Percentiles rank a stretch among this genome's conserved stretches.
phyloP scores from a whole-genome alignment of 2,797 vertebrate species.

The Peromyscus eremicus region DNA sequence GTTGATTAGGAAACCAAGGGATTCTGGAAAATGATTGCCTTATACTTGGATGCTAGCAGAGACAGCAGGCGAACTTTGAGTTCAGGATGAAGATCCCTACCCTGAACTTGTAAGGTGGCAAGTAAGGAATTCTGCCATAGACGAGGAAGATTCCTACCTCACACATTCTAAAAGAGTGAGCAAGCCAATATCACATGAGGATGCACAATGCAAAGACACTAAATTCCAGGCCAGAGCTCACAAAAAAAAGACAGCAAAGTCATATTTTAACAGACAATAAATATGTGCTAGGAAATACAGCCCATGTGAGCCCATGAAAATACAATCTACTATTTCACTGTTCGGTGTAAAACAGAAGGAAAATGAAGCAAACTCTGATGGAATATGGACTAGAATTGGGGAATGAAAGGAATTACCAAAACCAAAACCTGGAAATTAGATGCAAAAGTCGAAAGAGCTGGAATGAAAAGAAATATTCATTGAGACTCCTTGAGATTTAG shows the following conservation, averaged over 20 bases:
- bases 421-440: neutral
- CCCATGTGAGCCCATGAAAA: neutral
- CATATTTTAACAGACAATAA: no score
- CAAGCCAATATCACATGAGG: neutral
- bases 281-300: neutral
- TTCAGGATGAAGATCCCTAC: neutral
- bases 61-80: accelerated
- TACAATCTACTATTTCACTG: neutral
- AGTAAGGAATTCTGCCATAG: neutral
- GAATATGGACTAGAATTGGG: neutral
- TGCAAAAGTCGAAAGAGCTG: neutral
- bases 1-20: neutral
- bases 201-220: neutral
- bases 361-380: neutral
- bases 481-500: neutral
- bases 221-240: neutral
- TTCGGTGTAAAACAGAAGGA: neutral
- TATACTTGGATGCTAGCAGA: no score
- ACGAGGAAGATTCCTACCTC: neutral
- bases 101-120: neutral
- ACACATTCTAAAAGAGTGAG: neutral
- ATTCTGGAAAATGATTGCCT: neutral
- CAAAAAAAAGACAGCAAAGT: neutral
- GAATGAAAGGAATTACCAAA: neutral
- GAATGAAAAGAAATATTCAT: neutral